phyloP scores from a whole-genome alignment of 2,888 invertebrate genomes.

The Strigamia maritima region DNA sequence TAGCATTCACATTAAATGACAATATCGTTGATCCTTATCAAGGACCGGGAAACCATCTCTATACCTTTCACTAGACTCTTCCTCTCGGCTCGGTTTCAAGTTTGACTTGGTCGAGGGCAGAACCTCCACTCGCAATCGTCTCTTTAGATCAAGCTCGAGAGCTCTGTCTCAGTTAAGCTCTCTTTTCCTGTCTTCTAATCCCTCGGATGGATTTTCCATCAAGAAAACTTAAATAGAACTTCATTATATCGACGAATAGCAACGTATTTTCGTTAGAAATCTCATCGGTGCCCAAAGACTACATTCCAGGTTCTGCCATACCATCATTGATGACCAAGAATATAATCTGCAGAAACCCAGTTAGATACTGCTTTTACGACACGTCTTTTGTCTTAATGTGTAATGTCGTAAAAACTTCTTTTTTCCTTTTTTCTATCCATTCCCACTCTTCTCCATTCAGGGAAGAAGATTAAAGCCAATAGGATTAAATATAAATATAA shows the following conservation, averaged over 20 bases:
- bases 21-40: slow-evolving; percentile 31
- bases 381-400: slow-evolving; percentile 16
- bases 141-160: background rate
- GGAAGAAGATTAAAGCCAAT: background rate
- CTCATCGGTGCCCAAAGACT: slow-evolving; percentile 20
- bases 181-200: slow-evolving; percentile 28
- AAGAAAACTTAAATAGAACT: slow-evolving; percentile 28
- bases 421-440: no score
- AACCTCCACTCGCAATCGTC: slow-evolving; percentile 30
- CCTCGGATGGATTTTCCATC: slow-evolving; percentile 16
- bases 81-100: background rate
- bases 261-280: background rate
- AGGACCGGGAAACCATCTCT: background rate
- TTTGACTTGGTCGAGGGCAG: slow-evolving; percentile 2
- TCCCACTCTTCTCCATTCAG: background rate
- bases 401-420: slow-evolving; percentile 24
- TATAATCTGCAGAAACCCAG: slow-evolving; percentile 14
- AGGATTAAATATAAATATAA: background rate
- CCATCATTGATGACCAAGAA: slow-evolving; percentile 13
- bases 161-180: slow-evolving; percentile 16
- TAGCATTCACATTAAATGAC: slow-evolving; percentile 34
- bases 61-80: background rate
- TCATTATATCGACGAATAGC: slow-evolving; percentile 30
- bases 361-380: slow-evolving; percentile 18
- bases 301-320: slow-evolving; percentile 1